Conservation (phyloP, 2,797 vertebrate species). For the Eulemur albifrons region DNA sequence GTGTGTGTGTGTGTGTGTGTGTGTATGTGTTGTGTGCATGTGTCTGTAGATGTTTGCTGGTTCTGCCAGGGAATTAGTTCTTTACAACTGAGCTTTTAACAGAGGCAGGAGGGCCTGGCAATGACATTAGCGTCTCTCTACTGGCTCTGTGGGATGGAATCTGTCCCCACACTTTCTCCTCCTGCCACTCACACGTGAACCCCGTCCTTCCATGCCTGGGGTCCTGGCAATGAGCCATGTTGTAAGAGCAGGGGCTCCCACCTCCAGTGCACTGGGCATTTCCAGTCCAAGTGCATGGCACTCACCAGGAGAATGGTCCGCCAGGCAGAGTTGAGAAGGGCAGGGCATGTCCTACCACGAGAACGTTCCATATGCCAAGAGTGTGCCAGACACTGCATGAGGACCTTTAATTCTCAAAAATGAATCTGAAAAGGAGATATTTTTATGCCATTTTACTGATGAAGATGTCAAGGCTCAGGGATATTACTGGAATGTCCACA, state of each 20-base stretch:
- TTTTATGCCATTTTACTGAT: not conserved
- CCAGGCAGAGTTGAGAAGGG: not conserved
- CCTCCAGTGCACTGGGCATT: not conserved
- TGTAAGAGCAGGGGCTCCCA: not conserved
- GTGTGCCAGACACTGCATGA: not conserved
- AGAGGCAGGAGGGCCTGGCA: not conserved
- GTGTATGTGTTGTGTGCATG: not conserved
- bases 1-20: not conserved
- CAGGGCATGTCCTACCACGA: not conserved
- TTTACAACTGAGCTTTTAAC: not conserved
- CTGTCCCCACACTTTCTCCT: not conserved
- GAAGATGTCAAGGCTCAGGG: not conserved
- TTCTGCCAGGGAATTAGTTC: not conserved
- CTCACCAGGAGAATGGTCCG: not conserved
- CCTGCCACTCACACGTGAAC: too few species aligned
- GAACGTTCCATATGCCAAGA: not conserved
- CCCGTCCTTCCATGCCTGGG: not conserved
- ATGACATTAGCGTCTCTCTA: not conserved
- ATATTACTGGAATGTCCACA: too few species aligned
- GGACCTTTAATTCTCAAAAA: not conserved
- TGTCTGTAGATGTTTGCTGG: not conserved
- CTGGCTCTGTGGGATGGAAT: not conserved
- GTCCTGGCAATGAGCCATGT: not conserved
- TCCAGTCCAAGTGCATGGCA: not conserved
- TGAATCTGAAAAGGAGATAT: not conserved